These are phyloP conservation scores for Protobothrops mucrosquamatus DNA, from an alignment of 2,113 vertebrate species.

Conservation along the genomic window DNA sequence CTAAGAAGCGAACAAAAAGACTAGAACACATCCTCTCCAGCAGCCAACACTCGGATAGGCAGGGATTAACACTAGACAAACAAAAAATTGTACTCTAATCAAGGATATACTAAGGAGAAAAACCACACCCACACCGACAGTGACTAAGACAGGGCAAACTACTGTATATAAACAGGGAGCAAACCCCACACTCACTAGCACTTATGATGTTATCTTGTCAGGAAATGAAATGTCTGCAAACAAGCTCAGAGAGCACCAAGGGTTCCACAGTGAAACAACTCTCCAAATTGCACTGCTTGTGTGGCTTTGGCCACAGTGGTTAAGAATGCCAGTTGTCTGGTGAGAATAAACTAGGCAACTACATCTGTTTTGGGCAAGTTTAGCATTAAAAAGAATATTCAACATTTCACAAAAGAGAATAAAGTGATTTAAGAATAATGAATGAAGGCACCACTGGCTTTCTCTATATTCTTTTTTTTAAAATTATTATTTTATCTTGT, in stretches of 20 bases:
- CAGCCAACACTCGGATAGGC: background rate
- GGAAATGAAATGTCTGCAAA: background rate
- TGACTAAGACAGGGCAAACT: background rate
- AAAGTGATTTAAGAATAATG: background rate
- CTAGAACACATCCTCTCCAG: background rate
- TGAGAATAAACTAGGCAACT: background rate
- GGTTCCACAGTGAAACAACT: background rate
- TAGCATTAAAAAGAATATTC: background rate
- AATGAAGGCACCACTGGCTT: background rate
- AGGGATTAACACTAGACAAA: background rate
- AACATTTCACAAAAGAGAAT: background rate
- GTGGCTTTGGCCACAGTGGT: background rate
- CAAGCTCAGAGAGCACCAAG: background rate
- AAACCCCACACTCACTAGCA: background rate
- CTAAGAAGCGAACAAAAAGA: background rate
- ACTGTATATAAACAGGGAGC: background rate
- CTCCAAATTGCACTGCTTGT: background rate
- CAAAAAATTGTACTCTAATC: no score
- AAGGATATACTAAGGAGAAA: background rate
- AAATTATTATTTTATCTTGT: background rate
- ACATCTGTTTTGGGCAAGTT: background rate
- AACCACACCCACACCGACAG: background rate
- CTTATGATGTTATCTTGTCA: background rate
- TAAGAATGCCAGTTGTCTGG: background rate
- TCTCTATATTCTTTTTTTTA: background rate